A percentile compares a stretch with the other conserved stretches of the same genome.
Evolutionary conservation across 2,113 vertebrate genomes (phyloP).

Genomic region (Phaethornis superciliosus): DNA sequence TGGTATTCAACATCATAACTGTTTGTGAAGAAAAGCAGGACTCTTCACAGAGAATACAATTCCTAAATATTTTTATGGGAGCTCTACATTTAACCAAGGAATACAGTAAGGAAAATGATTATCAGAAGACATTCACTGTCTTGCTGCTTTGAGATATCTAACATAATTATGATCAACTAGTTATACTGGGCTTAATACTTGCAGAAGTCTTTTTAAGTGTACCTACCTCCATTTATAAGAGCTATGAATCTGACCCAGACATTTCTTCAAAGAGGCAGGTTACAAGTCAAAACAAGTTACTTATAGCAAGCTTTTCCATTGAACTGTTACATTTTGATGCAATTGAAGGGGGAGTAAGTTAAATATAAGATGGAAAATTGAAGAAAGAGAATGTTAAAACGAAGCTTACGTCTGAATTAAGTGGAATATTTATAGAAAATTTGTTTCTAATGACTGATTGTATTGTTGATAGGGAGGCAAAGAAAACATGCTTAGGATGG

Average conservation of each 20-base stretch:
- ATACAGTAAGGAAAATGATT: neutral
- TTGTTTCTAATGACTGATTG: neutral
- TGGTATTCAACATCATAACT: neutral
- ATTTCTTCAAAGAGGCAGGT: neutral
- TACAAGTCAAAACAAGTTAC: neutral
- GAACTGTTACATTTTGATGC: neutral
- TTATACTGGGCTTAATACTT: neutral
- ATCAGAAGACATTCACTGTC: neutral
- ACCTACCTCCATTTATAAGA: neutral
- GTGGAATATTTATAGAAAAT: neutral
- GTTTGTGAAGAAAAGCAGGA: neutral
- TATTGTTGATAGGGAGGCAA: neutral
- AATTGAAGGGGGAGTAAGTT: neutral
- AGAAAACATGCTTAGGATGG: accelerated
- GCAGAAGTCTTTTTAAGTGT: neutral
- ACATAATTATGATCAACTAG: neutral
- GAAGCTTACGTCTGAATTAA: neutral
- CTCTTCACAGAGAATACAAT: neutral
- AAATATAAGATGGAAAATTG: neutral
- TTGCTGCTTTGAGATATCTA: neutral
- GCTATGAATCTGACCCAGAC: neutral
- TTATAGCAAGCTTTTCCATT: neutral
- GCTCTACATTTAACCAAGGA: neutral
- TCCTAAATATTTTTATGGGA: neutral
- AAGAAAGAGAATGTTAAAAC: neutral